These are phyloP conservation scores for Lerema accius DNA, from an alignment of 1,140 invertebrate genomes.

Conservation along the genomic window DNA sequence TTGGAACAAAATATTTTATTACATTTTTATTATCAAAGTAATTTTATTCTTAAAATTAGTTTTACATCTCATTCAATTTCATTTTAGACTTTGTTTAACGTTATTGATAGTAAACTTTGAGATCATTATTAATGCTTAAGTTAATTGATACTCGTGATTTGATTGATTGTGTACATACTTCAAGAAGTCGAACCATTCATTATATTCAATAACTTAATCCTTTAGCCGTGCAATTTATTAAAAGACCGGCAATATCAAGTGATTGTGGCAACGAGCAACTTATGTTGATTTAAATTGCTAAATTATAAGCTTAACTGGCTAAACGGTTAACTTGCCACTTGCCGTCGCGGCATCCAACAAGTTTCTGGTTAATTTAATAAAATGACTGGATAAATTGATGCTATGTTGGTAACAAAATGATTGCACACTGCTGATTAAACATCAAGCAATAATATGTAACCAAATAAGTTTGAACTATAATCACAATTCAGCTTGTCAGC, in stretches of 20 bases:
- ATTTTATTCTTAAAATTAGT: too few species aligned
- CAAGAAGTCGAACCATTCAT: background rate
- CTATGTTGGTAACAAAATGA: constrained; percentile 17
- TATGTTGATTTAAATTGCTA: constrained; percentile 34
- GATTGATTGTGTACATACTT: constrained; percentile 9
- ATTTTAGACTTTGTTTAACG: too few species aligned
- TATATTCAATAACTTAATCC: constrained; percentile 27
- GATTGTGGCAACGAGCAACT: constrained; percentile 9
- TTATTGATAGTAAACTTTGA: too few species aligned
- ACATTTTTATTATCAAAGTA: too few species aligned
- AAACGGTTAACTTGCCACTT: constrained; percentile 32
- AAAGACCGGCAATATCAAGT: background rate
- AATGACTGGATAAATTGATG: constrained; percentile 22
- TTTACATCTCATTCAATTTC: too few species aligned
- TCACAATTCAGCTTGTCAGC: too few species aligned
- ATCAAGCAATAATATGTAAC: background rate
- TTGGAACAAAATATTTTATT: too few species aligned
- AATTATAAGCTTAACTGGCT: constrained; percentile 30
- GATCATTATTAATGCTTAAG: background rate
- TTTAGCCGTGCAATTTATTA: constrained; percentile 9
- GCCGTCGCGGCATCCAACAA: constrained; percentile 22
- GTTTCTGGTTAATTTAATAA: constrained; percentile 27
- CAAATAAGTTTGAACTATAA: too few species aligned
- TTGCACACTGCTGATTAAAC: constrained; percentile 14
- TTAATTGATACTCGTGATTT: background rate